Evolutionary conservation across 1,140 invertebrate species (phyloP).

Genomic region (Ptiloglossa arizonensis): DNA sequence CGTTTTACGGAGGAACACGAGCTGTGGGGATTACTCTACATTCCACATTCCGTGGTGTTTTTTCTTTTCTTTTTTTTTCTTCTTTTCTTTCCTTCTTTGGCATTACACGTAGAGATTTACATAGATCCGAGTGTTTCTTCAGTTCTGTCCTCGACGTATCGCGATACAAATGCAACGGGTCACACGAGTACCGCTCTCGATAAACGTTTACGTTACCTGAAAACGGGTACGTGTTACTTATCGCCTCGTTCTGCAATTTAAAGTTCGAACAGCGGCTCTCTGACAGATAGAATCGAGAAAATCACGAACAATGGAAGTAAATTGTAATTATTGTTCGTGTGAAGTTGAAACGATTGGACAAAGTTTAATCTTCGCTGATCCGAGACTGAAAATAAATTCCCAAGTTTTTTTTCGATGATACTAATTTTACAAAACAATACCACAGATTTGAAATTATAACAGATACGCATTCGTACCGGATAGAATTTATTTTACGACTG

Average conservation of each 20-base stretch:
- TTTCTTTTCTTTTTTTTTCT: too few species aligned
- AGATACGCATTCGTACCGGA: background rate
- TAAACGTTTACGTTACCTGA: constrained; percentile 5
- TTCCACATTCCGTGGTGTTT: constrained; percentile 1
- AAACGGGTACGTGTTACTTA: background rate
- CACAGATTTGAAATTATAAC: background rate
- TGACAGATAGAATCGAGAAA: background rate
- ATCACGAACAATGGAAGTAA: too few species aligned
- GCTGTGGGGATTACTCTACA: constrained; percentile 13
- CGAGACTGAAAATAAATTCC: too few species aligned
- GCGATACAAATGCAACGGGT: background rate
- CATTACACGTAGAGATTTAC: constrained; percentile 13
- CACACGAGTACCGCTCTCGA: background rate
- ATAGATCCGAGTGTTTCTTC: constrained; percentile 5
- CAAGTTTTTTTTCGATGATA: too few species aligned
- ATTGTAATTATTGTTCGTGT: too few species aligned
- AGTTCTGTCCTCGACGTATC: background rate
- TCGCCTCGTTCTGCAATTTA: background rate
- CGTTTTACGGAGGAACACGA: constrained; percentile 3
- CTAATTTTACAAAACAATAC: too few species aligned
- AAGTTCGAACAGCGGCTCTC: background rate
- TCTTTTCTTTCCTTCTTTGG: too few species aligned
- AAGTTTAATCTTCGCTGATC: too few species aligned
- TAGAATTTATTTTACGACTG: too few species aligned
- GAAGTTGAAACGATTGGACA: too few species aligned